These are phyloP conservation scores for Syrista parreyssii DNA, from an alignment of 2,888 invertebrate genomes.

Conservation along the genomic window DNA sequence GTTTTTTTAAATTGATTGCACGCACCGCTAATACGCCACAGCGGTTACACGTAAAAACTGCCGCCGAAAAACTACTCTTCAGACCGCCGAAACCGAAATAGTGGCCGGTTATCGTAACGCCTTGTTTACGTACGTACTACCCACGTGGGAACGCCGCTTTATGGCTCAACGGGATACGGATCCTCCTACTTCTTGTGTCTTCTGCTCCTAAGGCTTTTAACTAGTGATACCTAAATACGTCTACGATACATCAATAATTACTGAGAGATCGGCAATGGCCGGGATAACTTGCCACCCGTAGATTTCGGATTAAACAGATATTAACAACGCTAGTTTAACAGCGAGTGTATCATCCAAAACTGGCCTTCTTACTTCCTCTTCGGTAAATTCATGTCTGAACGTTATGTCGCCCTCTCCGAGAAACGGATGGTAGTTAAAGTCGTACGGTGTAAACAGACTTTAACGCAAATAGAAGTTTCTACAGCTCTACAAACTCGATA, in stretches of 20 bases:
- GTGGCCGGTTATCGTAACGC: constrained; percentile 7
- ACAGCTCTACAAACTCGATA: neutral
- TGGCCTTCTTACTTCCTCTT: neutral
- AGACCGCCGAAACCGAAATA: constrained; percentile 7
- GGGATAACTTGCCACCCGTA: neutral
- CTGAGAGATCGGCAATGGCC: neutral
- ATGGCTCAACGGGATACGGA: neutral
- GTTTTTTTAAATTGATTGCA: constrained; percentile 40
- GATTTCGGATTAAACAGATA: neutral
- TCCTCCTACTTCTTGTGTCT: neutral
- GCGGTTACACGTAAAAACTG: constrained; percentile 37
- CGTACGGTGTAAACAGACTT: constrained; percentile 17
- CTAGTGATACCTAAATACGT: neutral
- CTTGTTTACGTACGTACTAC: constrained; percentile 5
- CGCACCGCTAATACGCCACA: constrained; percentile 46
- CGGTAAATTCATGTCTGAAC: neutral
- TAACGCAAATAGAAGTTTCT: constrained; percentile 19
- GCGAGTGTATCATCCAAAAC: neutral
- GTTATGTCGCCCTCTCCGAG: neutral
- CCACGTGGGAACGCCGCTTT: constrained; percentile 5
- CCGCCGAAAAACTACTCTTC: constrained; percentile 6
- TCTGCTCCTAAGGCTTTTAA: neutral
- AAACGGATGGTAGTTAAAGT: constrained; percentile 21
- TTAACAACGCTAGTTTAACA: neutral
- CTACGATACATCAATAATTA: neutral